Conservation (phyloP, 2,888 invertebrate species). For the Plebejus melissa region DNA sequence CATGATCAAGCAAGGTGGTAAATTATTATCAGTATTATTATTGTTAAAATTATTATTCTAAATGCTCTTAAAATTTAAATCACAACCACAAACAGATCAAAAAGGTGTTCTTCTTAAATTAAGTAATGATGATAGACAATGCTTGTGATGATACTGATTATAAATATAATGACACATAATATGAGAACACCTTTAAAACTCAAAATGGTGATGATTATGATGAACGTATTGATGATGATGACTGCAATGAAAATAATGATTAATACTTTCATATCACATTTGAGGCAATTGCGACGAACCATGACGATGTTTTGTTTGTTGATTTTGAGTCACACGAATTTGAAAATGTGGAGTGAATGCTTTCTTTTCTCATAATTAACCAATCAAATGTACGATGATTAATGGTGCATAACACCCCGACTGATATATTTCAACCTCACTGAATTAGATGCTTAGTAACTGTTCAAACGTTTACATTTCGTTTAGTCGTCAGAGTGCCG, state of each 20-base stretch:
- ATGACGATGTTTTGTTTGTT: conserved; percentile 14
- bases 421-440: conserved; percentile 25
- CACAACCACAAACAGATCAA: too few relatives aligned
- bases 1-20: too few relatives aligned
- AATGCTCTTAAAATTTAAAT: too few relatives aligned
- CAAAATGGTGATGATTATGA: not conserved
- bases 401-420: conserved; percentile 25
- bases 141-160: not conserved
- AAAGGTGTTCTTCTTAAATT: not conserved
- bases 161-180: not conserved
- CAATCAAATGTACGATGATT: conserved; percentile 23
- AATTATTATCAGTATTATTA: too few relatives aligned
- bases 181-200: not conserved
- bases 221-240: conserved; percentile 1
- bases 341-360: conserved; percentile 8
- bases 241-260: not conserved
- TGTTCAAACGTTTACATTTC: conserved; percentile 25
- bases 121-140: not conserved
- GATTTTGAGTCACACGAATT: conserved; percentile 1
- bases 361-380: conserved; percentile 27
- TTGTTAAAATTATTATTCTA: too few relatives aligned
- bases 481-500: not conserved
- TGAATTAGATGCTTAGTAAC: conserved; percentile 22
- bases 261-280: not conserved
- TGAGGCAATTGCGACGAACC: conserved; percentile 2